Evolutionary conservation across 2,888 invertebrate genomes (phyloP), one percentile per base, ranked within the genome.

Genomic region (Epiblema foenella): DNA sequence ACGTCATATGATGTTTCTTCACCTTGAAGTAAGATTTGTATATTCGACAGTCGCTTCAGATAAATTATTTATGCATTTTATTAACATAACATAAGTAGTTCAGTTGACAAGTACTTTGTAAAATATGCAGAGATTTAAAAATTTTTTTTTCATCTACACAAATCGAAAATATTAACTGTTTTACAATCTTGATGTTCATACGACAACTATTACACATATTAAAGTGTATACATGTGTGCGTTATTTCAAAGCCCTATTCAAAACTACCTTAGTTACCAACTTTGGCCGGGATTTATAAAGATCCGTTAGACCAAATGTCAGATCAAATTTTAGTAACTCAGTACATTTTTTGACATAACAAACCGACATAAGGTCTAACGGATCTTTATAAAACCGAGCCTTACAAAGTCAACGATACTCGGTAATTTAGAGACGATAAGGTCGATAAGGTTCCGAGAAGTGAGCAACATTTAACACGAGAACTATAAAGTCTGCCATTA

Each of bases 361-460:
- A n/a, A n/a, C n/a, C n/a, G n/a, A n/a, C n/a, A n/a, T n/a, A n/a
- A n/a, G n/a, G n/a, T n/a, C n/a, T n/a, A n/a, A n/a, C 5, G 29
- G 2, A 29, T 29, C 29, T 29, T 5, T 4, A 5, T 29, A 29
- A 29, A 4, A 4, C 5, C 29, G 5, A 29, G 29, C 29, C 39
- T 18, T 59, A 67, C 58, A 67, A 49, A 49, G 66, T 17, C 46
- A 51, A 29, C 58, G 12, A 67, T 67, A 39, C 51, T 5, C 10
- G n/a, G 62, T 37, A 54, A 33, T 58, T 67, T 20, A 51, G 15
- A 37, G 51, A 51, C 37, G 12, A 67, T 67, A 33, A 4, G 5
- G 49, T 51, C 58, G 49, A 67, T 67, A 58, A 58, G 49, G 18
- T 39, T 49, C 49, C 37, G 12, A 37, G 58, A 51, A 59, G 20